A percentile compares a stretch with the other conserved stretches of the same genome.
phyloP scores from a whole-genome alignment of 2,113 vertebrate genomes.

The rabbit (Oryctolagus cuniculus) region mOryCun1.1 NC_091436.1:17174501-17175000 shows the following conservation, averaged over 20 bases:
- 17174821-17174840: not conserved
- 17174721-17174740: not conserved
- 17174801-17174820: not conserved
- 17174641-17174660: too few species aligned
- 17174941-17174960: not conserved
- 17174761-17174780: not conserved
- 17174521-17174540: too few species aligned
- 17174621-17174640: too few species aligned
- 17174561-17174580: too few species aligned
- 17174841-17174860: not conserved
- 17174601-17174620: too few species aligned
- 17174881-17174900: not conserved
- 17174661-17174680: not conserved
- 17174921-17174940: not conserved
- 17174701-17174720: not conserved
- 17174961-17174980: not conserved
- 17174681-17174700: not conserved
- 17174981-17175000: not conserved
- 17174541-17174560: too few species aligned
- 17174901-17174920: not conserved
- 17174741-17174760: not conserved
- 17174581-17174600: too few species aligned
- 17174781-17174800: not conserved
- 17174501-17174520: too few species aligned
- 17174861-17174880: not conserved